These are phyloP conservation scores for Drosophila orosa DNA, from an alignment of 1,140 invertebrate species.

Conservation along the genomic window DNA sequence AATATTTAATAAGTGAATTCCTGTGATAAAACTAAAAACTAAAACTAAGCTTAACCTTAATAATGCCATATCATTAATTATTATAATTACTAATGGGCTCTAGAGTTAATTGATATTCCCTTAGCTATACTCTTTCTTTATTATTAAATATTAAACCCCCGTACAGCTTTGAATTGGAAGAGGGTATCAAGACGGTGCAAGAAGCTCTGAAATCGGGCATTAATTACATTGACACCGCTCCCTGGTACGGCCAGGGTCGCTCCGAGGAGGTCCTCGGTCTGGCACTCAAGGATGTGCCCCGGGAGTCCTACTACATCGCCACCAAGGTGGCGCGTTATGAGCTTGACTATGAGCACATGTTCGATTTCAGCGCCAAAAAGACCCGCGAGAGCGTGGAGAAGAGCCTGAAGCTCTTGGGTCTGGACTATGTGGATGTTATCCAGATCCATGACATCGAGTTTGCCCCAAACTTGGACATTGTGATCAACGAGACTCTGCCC, in stretches of 20 bases:
- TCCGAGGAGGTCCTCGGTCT: constrained; percentile 93
- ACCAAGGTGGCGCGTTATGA: constrained; percentile 96
- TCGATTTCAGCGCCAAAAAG: constrained; percentile 93
- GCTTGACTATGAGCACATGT: constrained; percentile 89
- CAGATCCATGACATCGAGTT: constrained; percentile 97
- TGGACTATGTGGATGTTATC: constrained; percentile 95
- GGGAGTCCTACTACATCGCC: constrained; percentile 93
- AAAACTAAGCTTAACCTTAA: no score
- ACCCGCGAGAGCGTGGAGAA: constrained; percentile 90
- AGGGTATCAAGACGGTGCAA: constrained; percentile 89
- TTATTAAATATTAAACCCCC: no score
- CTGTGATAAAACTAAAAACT: no score
- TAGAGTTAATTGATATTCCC: no score
- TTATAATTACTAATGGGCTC: no score
- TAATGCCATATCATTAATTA: no score
- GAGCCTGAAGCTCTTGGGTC: constrained; percentile 89
- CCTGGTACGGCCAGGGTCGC: constrained; percentile 95
- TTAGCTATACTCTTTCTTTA: no score
- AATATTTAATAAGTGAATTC: no score
- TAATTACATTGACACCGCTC: constrained; percentile 97
- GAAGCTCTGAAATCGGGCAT: constrained; percentile 92
- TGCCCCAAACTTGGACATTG: constrained; percentile 89
- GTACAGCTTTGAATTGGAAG: constrained; percentile 86
- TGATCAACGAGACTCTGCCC: constrained; percentile 94
- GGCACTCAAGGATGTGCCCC: constrained; percentile 91